Evolutionary conservation across 2,888 invertebrate genomes (phyloP).

Genomic region (Trimorus sp.): DNA sequence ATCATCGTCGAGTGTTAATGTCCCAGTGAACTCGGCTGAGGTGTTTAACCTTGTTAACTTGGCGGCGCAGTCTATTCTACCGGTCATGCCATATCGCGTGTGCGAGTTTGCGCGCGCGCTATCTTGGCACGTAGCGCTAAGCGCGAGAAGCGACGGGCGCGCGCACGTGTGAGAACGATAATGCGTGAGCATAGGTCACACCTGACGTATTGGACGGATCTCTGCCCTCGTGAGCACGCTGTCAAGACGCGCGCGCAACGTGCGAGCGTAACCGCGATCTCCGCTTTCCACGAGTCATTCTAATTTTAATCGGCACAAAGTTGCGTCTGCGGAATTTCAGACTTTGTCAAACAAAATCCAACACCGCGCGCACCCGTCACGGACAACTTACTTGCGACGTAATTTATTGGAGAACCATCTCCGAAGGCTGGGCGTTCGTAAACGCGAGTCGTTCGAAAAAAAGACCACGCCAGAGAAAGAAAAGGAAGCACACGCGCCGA

Average conservation of each 20-base stretch:
- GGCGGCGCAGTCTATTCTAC: constrained; percentile 67
- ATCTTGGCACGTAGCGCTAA: constrained; percentile 46
- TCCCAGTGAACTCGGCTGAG: constrained; percentile 81
- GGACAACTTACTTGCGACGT: constrained; percentile 10
- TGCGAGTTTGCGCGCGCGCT: constrained; percentile 34
- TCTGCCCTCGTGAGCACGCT: constrained; percentile 63
- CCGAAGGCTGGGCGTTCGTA: background rate
- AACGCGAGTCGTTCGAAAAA: background rate
- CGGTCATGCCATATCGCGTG: constrained; percentile 61
- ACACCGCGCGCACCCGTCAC: constrained; percentile 4
- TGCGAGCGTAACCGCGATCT: constrained; percentile 46
- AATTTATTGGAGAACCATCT: constrained; percentile 13
- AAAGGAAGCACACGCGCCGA: background rate
- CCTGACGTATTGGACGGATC: constrained; percentile 72
- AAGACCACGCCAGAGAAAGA: background rate
- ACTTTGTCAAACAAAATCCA: constrained; percentile 41
- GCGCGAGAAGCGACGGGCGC: constrained; percentile 47
- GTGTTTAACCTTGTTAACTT: constrained; percentile 82
- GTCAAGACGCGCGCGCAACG: constrained; percentile 51
- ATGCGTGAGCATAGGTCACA: constrained; percentile 71
- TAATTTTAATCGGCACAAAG: constrained; percentile 49
- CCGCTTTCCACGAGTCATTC: constrained; percentile 43
- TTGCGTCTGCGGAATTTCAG: constrained; percentile 15
- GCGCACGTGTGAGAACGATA: constrained; percentile 57
- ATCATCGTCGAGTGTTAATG: constrained; percentile 81